Evolutionary conservation across 2,888 invertebrate genomes (phyloP).

Genomic region (Agrypnus murinus): DNA sequence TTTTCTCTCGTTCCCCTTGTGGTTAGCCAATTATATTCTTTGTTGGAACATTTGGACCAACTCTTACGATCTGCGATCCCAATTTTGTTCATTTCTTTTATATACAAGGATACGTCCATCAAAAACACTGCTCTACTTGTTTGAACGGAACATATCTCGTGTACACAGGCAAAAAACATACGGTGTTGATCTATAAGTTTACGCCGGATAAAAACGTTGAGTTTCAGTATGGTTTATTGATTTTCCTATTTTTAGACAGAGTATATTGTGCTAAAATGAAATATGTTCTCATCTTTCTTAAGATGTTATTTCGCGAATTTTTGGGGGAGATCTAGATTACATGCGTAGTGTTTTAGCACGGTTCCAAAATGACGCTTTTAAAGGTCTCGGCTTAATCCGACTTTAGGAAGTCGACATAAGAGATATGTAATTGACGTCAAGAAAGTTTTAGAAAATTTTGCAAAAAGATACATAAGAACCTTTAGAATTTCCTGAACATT

Average conservation of each 20-base stretch:
- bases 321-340: slow-evolving; percentile 8
- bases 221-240: slow-evolving; percentile 34
- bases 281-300: slow-evolving; percentile 35
- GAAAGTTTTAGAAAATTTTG: too few relatives aligned
- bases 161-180: slow-evolving; percentile 23
- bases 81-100: slow-evolving; percentile 10
- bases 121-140: slow-evolving; percentile 17
- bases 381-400: too few relatives aligned
- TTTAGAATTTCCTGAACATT: too few relatives aligned
- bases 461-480: too few relatives aligned
- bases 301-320: slow-evolving; percentile 21
- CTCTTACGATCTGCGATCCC: slow-evolving; percentile 13
- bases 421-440: too few relatives aligned
- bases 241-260: slow-evolving; percentile 37
- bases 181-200: slow-evolving; percentile 33
- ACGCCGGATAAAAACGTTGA: slow-evolving; percentile 34
- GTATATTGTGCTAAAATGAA: slow-evolving; percentile 42
- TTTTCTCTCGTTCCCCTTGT: neutral
- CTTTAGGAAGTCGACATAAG: too few relatives aligned
- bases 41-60: neutral
- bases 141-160: slow-evolving; percentile 21
- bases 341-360: neutral
- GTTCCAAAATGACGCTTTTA: too few relatives aligned
- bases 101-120: slow-evolving; percentile 18
- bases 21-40: slow-evolving; percentile 20